Percentiles rank a stretch among this genome's conserved stretches.
Conservation (phyloP, 1,140 invertebrate genomes). For the Aphelinus certus region DNA sequence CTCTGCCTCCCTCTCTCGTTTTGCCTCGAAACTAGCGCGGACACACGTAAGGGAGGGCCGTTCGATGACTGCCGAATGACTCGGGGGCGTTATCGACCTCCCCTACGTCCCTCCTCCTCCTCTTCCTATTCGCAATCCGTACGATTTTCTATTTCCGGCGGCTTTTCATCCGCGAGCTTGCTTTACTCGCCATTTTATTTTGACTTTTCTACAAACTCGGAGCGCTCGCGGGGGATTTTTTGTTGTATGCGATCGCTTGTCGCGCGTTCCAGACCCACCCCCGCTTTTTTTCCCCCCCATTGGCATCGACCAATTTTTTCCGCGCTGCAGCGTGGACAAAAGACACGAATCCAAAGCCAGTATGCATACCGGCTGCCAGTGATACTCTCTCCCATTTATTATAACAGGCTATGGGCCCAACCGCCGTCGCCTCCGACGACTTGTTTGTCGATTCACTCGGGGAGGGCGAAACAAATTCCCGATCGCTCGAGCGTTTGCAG, state of each 20-base stretch:
- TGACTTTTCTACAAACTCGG: slow-evolving; percentile 11
- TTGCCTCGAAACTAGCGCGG: no score
- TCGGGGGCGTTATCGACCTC: slow-evolving; percentile 62
- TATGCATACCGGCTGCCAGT: neutral
- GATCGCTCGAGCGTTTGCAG: neutral
- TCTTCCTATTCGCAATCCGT: slow-evolving; percentile 33
- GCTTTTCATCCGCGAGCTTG: neutral
- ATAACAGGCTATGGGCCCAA: slow-evolving; percentile 1
- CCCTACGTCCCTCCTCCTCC: slow-evolving; percentile 32
- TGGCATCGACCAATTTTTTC: slow-evolving; percentile 5
- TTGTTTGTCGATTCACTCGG: slow-evolving; percentile 15
- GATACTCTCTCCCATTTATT: slow-evolving; percentile 10
- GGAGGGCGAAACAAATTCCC: neutral
- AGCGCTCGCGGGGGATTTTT: neutral
- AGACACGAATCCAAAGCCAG: slow-evolving; percentile 9
- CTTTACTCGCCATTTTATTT: slow-evolving; percentile 30
- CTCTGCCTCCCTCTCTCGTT: no score
- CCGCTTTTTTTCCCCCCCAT: neutral
- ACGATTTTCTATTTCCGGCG: slow-evolving; percentile 25
- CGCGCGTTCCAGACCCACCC: neutral
- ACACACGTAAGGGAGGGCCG: slow-evolving; percentile 6
- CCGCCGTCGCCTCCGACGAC: neutral
- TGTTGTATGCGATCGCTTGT: slow-evolving; percentile 6
- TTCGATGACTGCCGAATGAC: slow-evolving; percentile 63
- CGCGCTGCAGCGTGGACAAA: slow-evolving; percentile 13